Evolutionary conservation across 2,888 invertebrate genomes (phyloP), one percentile per base, ranked within the genome.

Genomic region (Onchidella celtica): DNA sequence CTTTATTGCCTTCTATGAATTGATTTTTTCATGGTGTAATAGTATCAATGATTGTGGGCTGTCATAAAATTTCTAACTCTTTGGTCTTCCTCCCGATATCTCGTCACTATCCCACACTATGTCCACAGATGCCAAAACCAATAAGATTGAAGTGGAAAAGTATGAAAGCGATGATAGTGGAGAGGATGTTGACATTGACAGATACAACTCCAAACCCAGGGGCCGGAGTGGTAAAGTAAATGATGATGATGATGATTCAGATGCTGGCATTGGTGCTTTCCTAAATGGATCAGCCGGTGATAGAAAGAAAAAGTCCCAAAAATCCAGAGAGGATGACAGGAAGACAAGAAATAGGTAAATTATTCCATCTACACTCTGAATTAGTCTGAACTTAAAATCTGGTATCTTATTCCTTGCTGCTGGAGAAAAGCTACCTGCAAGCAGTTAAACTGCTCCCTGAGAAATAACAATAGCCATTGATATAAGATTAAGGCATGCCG

Each of bases 61-160:
- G n/a, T n/a, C n/a, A n/a, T n/a, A n/a, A n/a, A n/a, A n/a, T n/a
- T n/a, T n/a, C n/a, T n/a, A n/a, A n/a, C n/a, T n/a, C n/a, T n/a
- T n/a, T n/a, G n/a, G n/a, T n/a, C n/a, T n/a, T n/a, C n/a, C n/a
- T n/a, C n/a, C n/a, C n/a, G n/a, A n/a, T n/a, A n/a, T n/a, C n/a
- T n/a, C n/a, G n/a, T n/a, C n/a, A n/a, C n/a, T n/a, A n/a, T n/a
- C n/a, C n/a, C n/a, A n/a, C n/a, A n/a, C n/a, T n/a, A n/a, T n/a
- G n/a, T n/a, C n/a, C n/a, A n/a, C 84, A 84, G 86, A 86, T 81
- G 72, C 82, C 11, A 79, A 78, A n/a, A 83, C 27, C 68, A 83
- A 86, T 55, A 75, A 79, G 27, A 76, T 84, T 47, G 74, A 82
- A 17, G 66, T 86, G 17, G 83, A 85, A 21, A 69, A 68, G 29